Base-by-base conservation (phyloP, 2,797 vertebrate genomes). In the Lepilemur septentrionalis region DNA sequence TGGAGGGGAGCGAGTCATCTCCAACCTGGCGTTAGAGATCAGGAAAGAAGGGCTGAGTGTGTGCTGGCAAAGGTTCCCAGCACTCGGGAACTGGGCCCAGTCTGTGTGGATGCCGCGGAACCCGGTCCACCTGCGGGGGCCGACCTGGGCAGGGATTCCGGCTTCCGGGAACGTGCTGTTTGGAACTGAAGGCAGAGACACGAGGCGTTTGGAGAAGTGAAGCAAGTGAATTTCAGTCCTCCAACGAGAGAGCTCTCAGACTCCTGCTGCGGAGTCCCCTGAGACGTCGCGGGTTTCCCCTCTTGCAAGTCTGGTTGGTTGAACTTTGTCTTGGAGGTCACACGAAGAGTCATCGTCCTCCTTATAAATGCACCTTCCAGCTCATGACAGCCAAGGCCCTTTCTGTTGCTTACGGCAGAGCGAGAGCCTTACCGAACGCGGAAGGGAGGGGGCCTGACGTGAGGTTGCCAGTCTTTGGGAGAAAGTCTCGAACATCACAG, bases 381-480 rank as follows among this genome's bases (percentile, higher is more conserved):
- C 69, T 41, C 57, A 28, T 1, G 3, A 6, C 32, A 17, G 32
- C 78, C 78, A n/a, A n/a, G 28, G 50, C 59, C 25, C 0, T 25
- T 57, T 73, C 72, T 28, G 48, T 76, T 57, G 61, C 4, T 28
- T 38, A 20, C 59, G 28, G 28, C 14, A 4, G 38, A 13, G 11
- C 12, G 25, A 48, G 52, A 20, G 3, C 35, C 43, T 30, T 18
- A 15, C 1, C 32, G 23, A 9, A 35, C 0, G 0, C 2, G 8
- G 28, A 15, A 13, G 18, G 8, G 32, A 13, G 11, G 17, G 25
- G 12, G 2, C 35, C 43, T 22, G 59, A 20, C 5, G 63, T 52
- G 5, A 30, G 52, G 43, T 28, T 59, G 12, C 52, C 41, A 2
- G 3, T 20, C 50, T 78, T 41, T 50, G 23, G 41, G 70, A 25